Conservation (phyloP, 2,113 vertebrate genomes). For the Carassius gibelio region DNA sequence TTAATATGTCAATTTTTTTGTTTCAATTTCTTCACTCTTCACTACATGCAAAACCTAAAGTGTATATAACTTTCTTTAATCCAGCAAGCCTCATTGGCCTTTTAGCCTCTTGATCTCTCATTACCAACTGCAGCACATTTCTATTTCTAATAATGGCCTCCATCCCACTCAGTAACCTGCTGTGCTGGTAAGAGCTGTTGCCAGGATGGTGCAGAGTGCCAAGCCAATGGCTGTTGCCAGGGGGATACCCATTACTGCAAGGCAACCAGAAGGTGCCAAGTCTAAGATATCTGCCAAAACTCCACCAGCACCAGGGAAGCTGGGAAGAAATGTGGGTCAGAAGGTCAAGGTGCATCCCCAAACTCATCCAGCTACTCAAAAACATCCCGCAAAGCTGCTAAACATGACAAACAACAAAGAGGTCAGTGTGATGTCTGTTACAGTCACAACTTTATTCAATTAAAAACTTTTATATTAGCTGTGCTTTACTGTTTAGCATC, state of each 20-base stretch:
- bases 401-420: constrained; percentile 16
- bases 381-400: background rate
- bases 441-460: constrained; percentile 32
- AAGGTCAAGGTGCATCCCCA: constrained; percentile 63
- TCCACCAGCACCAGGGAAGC: constrained; percentile 26
- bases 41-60: background rate
- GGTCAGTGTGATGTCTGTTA: constrained; percentile 24
- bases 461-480: background rate
- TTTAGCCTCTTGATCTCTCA: background rate
- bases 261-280: constrained; percentile 46
- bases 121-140: constrained; percentile 18
- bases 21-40: background rate
- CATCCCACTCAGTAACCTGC: constrained; percentile 71
- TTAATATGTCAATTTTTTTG: background rate
- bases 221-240: constrained; percentile 54
- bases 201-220: constrained; percentile 41
- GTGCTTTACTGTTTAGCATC: background rate
- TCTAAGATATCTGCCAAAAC: constrained; percentile 50
- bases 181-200: constrained; percentile 71
- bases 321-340: constrained; percentile 68
- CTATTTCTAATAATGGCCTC: background rate
- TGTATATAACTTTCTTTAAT: background rate
- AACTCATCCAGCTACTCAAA: constrained; percentile 54
- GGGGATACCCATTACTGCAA: constrained; percentile 52
- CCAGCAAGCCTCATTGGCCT: background rate